Evolutionary conservation across 1,140 invertebrate genomes (phyloP).

Genomic region (Anadara kagoshimensis): DNA sequence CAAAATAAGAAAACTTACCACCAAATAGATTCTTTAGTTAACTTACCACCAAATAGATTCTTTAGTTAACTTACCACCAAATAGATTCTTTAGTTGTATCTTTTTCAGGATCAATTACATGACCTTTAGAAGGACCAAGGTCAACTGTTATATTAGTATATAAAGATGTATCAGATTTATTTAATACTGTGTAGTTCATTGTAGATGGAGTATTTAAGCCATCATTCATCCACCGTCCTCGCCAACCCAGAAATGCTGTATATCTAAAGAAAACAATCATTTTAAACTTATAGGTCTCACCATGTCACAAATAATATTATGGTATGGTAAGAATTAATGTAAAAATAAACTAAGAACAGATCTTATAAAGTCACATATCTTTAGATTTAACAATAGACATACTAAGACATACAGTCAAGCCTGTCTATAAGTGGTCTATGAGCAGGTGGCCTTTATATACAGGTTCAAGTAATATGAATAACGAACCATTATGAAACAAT

Average conservation of each 20-base stretch:
- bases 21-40: slow-evolving; percentile 27
- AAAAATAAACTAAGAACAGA: too few relatives aligned
- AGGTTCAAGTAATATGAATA: too few relatives aligned
- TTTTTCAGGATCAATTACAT: slow-evolving; percentile 23
- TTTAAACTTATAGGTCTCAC: too few relatives aligned
- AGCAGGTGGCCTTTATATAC: too few relatives aligned
- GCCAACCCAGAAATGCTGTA: slow-evolving; percentile 63
- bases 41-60: slow-evolving; percentile 30
- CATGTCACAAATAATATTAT: too few relatives aligned
- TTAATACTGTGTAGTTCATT: slow-evolving; percentile 74
- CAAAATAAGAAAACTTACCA: too few relatives aligned
- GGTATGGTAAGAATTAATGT: too few relatives aligned
- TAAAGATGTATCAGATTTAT: slow-evolving; percentile 58
- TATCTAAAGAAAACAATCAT: slow-evolving; percentile 43
- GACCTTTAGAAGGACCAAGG: slow-evolving; percentile 62
- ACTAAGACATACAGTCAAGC: too few relatives aligned
- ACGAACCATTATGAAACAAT: too few relatives aligned
- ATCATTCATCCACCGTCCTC: slow-evolving; percentile 58
- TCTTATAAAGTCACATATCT: too few relatives aligned
- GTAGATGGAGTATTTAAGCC: slow-evolving; percentile 69
- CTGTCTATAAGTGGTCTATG: too few relatives aligned
- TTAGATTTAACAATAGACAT: too few relatives aligned
- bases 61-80: slow-evolving; percentile 36
- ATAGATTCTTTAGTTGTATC: slow-evolving; percentile 36
- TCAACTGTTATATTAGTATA: slow-evolving; percentile 75